A percentile compares a stretch with the other conserved stretches of the same genome.
These are phyloP conservation scores for Pherbina coryleti DNA, from an alignment of 2,888 invertebrate species.

Conservation along the genomic window DNA sequence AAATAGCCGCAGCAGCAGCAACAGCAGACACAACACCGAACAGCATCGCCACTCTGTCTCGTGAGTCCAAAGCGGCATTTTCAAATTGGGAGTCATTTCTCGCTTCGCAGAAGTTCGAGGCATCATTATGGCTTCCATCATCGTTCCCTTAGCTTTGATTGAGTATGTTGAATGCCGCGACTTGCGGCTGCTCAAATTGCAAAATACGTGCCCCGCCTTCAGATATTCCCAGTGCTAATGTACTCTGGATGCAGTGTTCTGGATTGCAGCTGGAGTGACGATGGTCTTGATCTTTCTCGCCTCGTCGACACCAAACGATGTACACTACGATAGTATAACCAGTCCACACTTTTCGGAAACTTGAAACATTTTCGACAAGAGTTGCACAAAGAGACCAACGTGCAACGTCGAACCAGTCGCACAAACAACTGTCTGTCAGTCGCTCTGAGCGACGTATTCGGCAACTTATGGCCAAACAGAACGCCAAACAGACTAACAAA, in stretches of 20 bases:
- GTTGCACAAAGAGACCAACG: constrained; percentile 13
- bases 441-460: constrained; percentile 6
- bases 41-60: constrained; percentile 62
- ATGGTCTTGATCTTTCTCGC: constrained; percentile 62
- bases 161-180: constrained; percentile 50
- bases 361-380: constrained; percentile 41
- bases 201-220: constrained; percentile 68
- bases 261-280: constrained; percentile 49
- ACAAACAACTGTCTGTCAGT: constrained; percentile 15
- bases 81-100: constrained; percentile 65
- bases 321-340: constrained; percentile 43
- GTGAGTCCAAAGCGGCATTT: constrained; percentile 63
- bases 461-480: neutral
- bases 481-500: neutral
- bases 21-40: constrained; percentile 45
- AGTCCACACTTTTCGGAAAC: constrained; percentile 43
- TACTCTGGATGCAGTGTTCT: neutral
- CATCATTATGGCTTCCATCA: constrained; percentile 68
- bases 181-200: constrained; percentile 65
- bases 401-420: neutral
- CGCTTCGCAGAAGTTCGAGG: constrained; percentile 61
- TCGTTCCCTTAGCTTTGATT: constrained; percentile 53
- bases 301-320: constrained; percentile 60
- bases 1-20: neutral
- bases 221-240: constrained; percentile 44